Conservation (phyloP, 2,113 vertebrate species). For the Pao palembangensis region DNA sequence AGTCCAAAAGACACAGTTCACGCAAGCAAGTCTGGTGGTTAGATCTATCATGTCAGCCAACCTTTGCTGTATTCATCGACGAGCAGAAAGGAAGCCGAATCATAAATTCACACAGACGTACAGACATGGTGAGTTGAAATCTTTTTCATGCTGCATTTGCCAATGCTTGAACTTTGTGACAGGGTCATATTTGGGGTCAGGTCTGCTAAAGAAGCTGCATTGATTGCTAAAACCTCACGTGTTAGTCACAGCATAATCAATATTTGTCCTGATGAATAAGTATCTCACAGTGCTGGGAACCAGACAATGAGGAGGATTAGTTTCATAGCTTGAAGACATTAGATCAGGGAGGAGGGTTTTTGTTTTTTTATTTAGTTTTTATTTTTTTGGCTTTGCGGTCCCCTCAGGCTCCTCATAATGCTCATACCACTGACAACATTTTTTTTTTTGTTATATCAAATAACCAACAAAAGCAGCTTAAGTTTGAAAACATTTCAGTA, state of each 20-base stretch:
- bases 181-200: not conserved
- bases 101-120: constrained; percentile 20
- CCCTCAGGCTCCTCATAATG: not conserved
- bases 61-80: constrained; percentile 12
- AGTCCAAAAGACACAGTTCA: not conserved
- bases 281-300: not conserved
- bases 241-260: constrained; percentile 1
- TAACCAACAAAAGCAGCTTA: no score
- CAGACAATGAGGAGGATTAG: not conserved
- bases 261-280: constrained; percentile 1
- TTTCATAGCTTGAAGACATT: constrained; percentile 7
- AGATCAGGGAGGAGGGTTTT: constrained; percentile 1
- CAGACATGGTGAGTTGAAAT: constrained; percentile 33
- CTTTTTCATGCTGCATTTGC: not conserved
- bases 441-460: no score
- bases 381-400: constrained; percentile 1
- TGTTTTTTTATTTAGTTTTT: not conserved
- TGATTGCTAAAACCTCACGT: not conserved
- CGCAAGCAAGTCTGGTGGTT: not conserved
- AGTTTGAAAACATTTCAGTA: no score
- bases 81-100: not conserved
- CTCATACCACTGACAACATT: no score
- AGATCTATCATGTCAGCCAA: constrained; percentile 12
- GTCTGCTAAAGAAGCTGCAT: not conserved
- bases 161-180: not conserved